Base-by-base conservation (phyloP, 2,888 invertebrate species). In the Leptopilina syphax region DNA sequence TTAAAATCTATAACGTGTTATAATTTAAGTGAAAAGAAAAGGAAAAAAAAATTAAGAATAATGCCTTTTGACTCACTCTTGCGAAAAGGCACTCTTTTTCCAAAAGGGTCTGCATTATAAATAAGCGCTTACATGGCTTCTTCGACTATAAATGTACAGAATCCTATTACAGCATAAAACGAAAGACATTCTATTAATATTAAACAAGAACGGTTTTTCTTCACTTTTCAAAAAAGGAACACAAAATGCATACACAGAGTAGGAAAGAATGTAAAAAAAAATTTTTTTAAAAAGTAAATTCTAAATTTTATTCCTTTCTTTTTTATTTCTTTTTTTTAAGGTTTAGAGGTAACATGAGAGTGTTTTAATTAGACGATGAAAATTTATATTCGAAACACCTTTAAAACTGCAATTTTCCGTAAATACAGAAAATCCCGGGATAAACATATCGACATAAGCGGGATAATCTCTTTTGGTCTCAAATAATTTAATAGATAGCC, bases 171-270 rank as follows among this genome's bases (percentile, higher is more conserved):
- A 24, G 18, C 60, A 60, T 60, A 60, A 60, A 60, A 18, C 60
- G 63, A 63, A 63, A 18, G 63, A 63, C 63, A 63, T 63, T 63
- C 63, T 63, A 63, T 63, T 63, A 63, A 63, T 63, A 63, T 63
- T 63, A 63, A 63, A 63, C 24, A 63, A 63, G 18, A 18, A 63
- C 63, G 0, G 24, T 63, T 18, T 60, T 63, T 63, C 5, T 9
- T 24, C 24, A 3, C 9, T 24, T 63, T 18, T 24, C 18, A 24
- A 63, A 63, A 63, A 24, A n/a, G 34, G 1, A 34, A 3, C 34
- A 34, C 3, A 34, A 34, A 34, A 34, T 34, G 34, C 34, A 34
- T 3, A 1, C 34, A 34, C 34, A 34, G 4, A 34, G 34, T 34
- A 34, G 34, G 4, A 3, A 34, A 34, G 3, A 34, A 34, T 34